Evolutionary conservation across 2,888 invertebrate genomes (phyloP), one percentile per base, ranked within the genome.

Genomic region (Mythimna albipuncta): DNA sequence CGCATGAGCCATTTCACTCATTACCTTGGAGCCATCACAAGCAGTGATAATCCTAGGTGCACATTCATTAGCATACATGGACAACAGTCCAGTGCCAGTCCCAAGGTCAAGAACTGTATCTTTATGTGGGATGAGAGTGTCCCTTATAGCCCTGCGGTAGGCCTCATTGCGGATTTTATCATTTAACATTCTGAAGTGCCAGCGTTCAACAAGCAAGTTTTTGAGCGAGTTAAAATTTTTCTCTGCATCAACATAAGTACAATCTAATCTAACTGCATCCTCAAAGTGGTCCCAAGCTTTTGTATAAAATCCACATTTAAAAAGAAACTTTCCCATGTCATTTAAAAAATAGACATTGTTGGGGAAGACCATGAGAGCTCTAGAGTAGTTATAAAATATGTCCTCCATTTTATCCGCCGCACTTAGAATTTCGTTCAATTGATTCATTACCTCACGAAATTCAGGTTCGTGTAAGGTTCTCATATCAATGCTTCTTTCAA

Each of bases 111-210:
- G 91, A 21, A 98, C 97, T 77, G 93, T 95, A 65, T 96, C 95
- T 54, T 84, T 86, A 44, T 91, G 85, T 6, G 92, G 89, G 64
- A 94, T 94, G 3, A 98, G 90, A 75, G 94, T 96, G 70, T 96
- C 93, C 26, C 89, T 87, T 77, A 98, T 97, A 0, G 98, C 98
- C 68, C 93, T 90, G 69, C 94, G 94, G 89, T 97, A 98, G 0
- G 97, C 96, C 71, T 95, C 90, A 93, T 98, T 98, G 59, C 98
- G 95, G 26, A 92, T 90, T 74, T 92, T 94, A 90, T 98, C 98
- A 93, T 98, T 98, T 41, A 98, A 92, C 98, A 98, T 98, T 73
- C 97, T 95, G 91, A 97, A 98, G 91, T 98, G 98, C 98, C 98
- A 98, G 66, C 98, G 94, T 77, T 98, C 98, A 59, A 98, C 97